Percentiles rank a stretch among this genome's conserved stretches.
phyloP scores from a whole-genome alignment of 2,797 vertebrate species.

The Megalops cyprinoides region DNA sequence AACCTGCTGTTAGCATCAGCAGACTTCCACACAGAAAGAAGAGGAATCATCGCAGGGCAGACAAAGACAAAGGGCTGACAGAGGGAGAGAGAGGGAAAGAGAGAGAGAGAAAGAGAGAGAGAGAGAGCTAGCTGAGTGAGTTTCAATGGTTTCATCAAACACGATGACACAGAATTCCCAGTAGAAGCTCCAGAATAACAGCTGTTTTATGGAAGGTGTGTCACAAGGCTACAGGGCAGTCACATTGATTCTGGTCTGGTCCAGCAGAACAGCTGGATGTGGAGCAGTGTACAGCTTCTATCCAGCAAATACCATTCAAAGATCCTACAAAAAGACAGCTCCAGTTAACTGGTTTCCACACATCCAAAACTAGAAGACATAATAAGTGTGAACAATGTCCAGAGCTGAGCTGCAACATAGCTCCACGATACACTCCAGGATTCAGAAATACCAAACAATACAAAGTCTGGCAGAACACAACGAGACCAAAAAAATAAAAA shows the following conservation, averaged over 20 bases:
- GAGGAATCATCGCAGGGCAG: not conserved
- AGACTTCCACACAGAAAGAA: not conserved
- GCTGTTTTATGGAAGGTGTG: too few relatives aligned
- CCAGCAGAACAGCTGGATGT: slow-evolving; percentile 60
- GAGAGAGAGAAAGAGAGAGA: too few relatives aligned
- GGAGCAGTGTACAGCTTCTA: slow-evolving; percentile 48
- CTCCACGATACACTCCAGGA: slow-evolving; percentile 43
- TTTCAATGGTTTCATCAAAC: not conserved
- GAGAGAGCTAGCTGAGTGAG: too few relatives aligned
- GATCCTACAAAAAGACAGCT: slow-evolving; percentile 59
- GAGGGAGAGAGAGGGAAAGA: too few relatives aligned
- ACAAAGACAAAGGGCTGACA: not conserved
- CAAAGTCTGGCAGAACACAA: slow-evolving; percentile 53
- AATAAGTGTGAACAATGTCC: not conserved
- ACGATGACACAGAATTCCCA: not conserved
- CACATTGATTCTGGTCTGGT: slow-evolving; percentile 74
- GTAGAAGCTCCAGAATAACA: not conserved
- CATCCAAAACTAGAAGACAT: not conserved
- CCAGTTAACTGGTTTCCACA: slow-evolving; percentile 52
- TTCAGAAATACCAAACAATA: not conserved
- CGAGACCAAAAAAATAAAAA: slow-evolving; percentile 30
- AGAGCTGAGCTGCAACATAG: slow-evolving; percentile 41
- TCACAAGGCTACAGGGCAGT: slow-evolving; percentile 53
- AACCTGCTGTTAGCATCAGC: not conserved
- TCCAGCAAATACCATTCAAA: slow-evolving; percentile 33